Evolutionary conservation across 2,888 invertebrate species (phyloP).

Genomic region (Limenitis camilla): DNA sequence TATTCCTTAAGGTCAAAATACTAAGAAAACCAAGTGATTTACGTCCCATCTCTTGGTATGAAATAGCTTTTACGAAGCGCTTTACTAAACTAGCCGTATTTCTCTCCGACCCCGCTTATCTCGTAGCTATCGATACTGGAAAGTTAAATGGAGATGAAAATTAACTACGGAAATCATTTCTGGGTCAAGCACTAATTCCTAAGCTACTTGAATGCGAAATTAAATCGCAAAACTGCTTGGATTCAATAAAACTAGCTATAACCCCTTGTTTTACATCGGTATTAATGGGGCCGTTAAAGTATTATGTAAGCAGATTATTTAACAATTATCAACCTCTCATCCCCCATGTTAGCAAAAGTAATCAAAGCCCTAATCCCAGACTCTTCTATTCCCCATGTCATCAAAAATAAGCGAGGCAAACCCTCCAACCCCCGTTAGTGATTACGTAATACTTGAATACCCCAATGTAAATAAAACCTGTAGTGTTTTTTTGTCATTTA

Average conservation of each 20-base stretch:
- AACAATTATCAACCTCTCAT: too few relatives aligned
- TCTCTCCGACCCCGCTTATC: slow-evolving; percentile 38
- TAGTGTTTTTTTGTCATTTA: too few relatives aligned
- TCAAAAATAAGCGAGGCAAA: too few relatives aligned
- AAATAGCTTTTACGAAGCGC: slow-evolving; percentile 21
- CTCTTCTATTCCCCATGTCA: too few relatives aligned
- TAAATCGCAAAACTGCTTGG: slow-evolving; percentile 30
- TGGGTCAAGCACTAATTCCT: slow-evolving; percentile 44
- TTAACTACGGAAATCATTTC: slow-evolving; percentile 52
- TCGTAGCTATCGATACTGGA: slow-evolving; percentile 33
- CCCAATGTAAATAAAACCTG: too few relatives aligned
- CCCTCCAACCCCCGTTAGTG: too few relatives aligned
- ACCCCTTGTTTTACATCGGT: too few relatives aligned
- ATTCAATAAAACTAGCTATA: slow-evolving; percentile 10
- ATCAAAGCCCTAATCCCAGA: too few relatives aligned
- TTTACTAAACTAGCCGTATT: slow-evolving; percentile 34
- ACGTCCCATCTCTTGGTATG: slow-evolving; percentile 15
- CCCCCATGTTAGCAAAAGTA: too few relatives aligned
- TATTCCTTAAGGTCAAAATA: too few relatives aligned
- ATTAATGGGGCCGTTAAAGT: slow-evolving; percentile 13
- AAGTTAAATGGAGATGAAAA: slow-evolving; percentile 64
- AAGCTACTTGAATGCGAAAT: slow-evolving; percentile 54
- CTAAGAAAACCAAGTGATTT: too few relatives aligned
- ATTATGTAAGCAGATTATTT: slow-evolving; percentile 1
- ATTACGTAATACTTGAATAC: too few relatives aligned